Conservation (phyloP, 2,797 vertebrate species). For the Eulemur rubriventer region DNA sequence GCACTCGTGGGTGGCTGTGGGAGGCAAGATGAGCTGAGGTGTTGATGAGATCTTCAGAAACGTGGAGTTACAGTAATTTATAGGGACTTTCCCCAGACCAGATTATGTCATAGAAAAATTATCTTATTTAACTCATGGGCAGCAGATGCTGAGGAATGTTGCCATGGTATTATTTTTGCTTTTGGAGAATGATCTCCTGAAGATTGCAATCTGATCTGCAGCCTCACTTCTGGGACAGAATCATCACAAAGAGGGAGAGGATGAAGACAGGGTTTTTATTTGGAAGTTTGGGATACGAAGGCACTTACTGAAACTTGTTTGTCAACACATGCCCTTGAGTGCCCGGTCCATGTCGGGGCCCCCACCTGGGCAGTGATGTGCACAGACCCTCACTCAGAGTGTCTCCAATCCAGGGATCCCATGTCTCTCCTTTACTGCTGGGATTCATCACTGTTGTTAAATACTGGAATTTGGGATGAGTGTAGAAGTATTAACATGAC, state of each 20-base stretch:
- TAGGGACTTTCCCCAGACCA: constrained; percentile 48
- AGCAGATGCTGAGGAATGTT: constrained; percentile 12
- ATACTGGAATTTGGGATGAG: neutral
- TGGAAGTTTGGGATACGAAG: neutral
- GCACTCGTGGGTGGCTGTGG: constrained; percentile 26
- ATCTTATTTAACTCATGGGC: constrained; percentile 24
- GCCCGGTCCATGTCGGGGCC: too few species aligned
- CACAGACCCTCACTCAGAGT: neutral
- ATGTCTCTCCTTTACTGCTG: neutral
- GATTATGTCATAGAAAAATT: constrained; percentile 46
- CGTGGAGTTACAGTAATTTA: constrained; percentile 35
- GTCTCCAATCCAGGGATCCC: neutral
- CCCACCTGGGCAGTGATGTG: too few species aligned
- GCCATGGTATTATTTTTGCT: constrained; percentile 23
- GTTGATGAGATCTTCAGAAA: constrained; percentile 46
- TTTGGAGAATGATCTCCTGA: neutral
- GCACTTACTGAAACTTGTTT: neutral
- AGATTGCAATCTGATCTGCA: neutral
- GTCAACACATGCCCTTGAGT: neutral
- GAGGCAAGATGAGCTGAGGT: constrained; percentile 8
- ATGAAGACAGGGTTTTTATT: neutral
- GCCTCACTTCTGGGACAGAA: neutral
- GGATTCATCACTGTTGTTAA: neutral
- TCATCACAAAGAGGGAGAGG: neutral
- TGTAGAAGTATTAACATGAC: neutral